Percentiles rank a stretch among this genome's conserved stretches.
Evolutionary conservation across 1,140 invertebrate genomes (phyloP).

Genomic region (Aphaenogaster rudis): DNA sequence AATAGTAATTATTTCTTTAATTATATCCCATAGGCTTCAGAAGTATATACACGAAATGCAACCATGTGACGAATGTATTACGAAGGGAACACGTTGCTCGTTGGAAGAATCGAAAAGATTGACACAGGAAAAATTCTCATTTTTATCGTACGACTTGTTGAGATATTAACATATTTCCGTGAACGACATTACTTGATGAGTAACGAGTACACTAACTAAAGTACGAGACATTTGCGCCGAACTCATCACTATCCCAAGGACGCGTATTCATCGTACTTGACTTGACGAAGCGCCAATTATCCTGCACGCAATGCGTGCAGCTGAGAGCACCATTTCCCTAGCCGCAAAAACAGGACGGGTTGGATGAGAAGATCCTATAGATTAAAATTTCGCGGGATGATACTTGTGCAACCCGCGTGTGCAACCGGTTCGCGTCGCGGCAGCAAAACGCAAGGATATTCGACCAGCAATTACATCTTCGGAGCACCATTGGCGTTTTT

Average conservation of each 20-base stretch:
- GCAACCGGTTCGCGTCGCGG: constrained; percentile 32
- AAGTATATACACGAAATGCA: background rate
- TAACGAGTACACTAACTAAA: constrained; percentile 45
- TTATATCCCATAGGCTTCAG: background rate
- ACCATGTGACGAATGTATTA: background rate
- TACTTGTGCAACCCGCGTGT: constrained; percentile 36
- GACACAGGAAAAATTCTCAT: background rate
- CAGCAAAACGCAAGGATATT: constrained; percentile 58
- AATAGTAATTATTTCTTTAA: background rate
- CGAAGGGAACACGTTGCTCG: background rate
- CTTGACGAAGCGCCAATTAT: constrained; percentile 72
- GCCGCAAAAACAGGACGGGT: constrained; percentile 30
- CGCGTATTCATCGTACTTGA: constrained; percentile 44
- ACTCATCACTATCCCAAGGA: constrained; percentile 63
- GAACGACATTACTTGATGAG: constrained; percentile 25
- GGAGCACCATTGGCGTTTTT: constrained; percentile 38
- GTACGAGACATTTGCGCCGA: constrained; percentile 65
- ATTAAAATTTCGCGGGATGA: constrained; percentile 59
- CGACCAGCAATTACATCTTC: constrained; percentile 50
- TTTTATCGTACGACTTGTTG: constrained; percentile 19
- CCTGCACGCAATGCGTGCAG: constrained; percentile 72
- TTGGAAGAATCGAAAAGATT: background rate
- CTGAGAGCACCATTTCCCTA: constrained; percentile 66
- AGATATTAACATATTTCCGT: constrained; percentile 47
- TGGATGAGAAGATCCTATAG: constrained; percentile 30